Conservation (phyloP, 2,797 vertebrate genomes). For the Spondyliosoma cantharus region DNA sequence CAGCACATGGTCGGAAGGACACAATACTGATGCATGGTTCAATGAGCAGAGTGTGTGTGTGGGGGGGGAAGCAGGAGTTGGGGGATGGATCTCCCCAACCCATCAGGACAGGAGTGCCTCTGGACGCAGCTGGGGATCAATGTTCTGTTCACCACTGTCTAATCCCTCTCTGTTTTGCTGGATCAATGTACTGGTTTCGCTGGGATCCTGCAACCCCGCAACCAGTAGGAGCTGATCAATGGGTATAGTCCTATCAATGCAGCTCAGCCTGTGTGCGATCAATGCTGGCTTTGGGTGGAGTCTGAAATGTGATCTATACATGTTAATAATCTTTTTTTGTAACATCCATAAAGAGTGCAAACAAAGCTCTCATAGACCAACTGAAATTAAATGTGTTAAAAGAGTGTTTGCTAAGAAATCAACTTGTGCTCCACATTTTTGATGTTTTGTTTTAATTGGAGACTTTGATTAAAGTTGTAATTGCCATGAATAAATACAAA, state of each 20-base stretch:
- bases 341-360: neutral
- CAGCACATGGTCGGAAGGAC: conserved; percentile 70
- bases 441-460: neutral
- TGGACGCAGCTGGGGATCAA: conserved; percentile 73
- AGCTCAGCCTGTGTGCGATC: conserved; percentile 52
- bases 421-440: neutral
- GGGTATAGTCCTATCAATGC: conserved; percentile 37
- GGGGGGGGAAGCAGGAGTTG: conserved; percentile 12
- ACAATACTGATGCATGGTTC: conserved; percentile 68
- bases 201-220: conserved; percentile 50
- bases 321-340: conserved; percentile 23
- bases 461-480: neutral
- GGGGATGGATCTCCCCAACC: conserved; percentile 40
- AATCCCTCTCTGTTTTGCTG: conserved; percentile 56
- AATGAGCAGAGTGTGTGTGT: conserved; percentile 35
- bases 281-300: conserved; percentile 53
- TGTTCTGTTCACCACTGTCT: conserved; percentile 74
- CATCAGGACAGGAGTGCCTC: conserved; percentile 56
- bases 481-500: neutral
- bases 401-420: neutral
- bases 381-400: neutral
- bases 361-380: neutral
- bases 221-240: conserved; percentile 69
- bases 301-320: conserved; percentile 32
- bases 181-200: conserved; percentile 76